phyloP scores from a whole-genome alignment of 2,797 vertebrate species.

The Spheniscus humboldti region DNA sequence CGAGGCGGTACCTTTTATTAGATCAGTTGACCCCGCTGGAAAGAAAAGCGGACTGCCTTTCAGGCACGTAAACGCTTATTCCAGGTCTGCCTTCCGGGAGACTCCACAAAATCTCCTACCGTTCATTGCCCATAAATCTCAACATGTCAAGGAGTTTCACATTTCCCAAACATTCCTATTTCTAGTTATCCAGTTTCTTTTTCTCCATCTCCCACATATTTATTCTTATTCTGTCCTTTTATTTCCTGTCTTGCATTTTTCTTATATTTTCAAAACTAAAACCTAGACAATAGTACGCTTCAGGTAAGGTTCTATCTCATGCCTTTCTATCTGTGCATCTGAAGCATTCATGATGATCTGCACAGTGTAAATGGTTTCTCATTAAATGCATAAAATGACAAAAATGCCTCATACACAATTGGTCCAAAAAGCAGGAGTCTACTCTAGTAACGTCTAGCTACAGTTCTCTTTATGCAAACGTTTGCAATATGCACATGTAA shows the following conservation, averaged over 20 bases:
- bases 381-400: not conserved
- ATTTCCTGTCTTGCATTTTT: not conserved
- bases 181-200: not conserved
- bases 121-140: not conserved
- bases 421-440: not conserved
- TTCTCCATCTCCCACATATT: not conserved
- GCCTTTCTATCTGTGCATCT: not conserved
- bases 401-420: not conserved
- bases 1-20: not conserved
- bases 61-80: not conserved
- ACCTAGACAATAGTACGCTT: not conserved
- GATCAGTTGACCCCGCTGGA: too few relatives aligned
- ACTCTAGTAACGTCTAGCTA: not conserved
- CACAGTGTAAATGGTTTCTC: not conserved
- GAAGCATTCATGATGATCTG: not conserved
- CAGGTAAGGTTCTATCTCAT: not conserved
- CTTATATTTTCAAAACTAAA: not conserved
- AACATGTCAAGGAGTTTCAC: not conserved
- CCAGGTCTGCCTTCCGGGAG: not conserved
- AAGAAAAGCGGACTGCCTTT: not conserved
- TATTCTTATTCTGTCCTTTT: not conserved
- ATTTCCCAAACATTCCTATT: not conserved
- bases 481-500: accelerated
- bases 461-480: not conserved
- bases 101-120: not conserved